phyloP scores from a whole-genome alignment of 1,140 invertebrate species.

The Eurosta solidaginis region DNA sequence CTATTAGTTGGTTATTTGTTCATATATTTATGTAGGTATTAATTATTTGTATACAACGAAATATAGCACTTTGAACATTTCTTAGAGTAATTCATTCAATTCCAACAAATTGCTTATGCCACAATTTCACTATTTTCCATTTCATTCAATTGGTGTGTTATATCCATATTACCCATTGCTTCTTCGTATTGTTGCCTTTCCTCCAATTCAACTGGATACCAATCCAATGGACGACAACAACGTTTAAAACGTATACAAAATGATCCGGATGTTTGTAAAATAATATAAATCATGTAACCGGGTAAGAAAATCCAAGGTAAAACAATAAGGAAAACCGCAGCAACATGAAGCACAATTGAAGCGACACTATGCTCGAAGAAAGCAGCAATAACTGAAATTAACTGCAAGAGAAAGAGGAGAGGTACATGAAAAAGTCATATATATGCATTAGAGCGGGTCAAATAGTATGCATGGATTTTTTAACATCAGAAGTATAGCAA shows the following conservation, averaged over 20 bases:
- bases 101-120: background rate
- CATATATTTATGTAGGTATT: too few relatives aligned
- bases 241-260: constrained; percentile 43
- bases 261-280: constrained; percentile 42
- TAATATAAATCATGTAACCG: constrained; percentile 43
- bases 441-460: too few relatives aligned
- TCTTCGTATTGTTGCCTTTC: constrained; percentile 52
- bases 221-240: constrained; percentile 49
- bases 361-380: constrained; percentile 34
- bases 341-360: background rate
- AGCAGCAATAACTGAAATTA: constrained; percentile 1
- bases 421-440: too few relatives aligned
- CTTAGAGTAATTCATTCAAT: too few relatives aligned
- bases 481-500: too few relatives aligned
- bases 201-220: constrained; percentile 51
- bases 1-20: too few relatives aligned
- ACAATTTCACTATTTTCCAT: constrained; percentile 43
- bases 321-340: constrained; percentile 38
- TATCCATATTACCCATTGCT: constrained; percentile 45
- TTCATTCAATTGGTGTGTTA: constrained; percentile 51
- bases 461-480: too few relatives aligned
- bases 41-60: too few relatives aligned
- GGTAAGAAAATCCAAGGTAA: constrained; percentile 46
- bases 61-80: too few relatives aligned
- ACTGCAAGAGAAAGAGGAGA: too few relatives aligned